Base-by-base conservation (phyloP, 1,140 invertebrate genomes). In the Ceratosolen solmsi region DNA sequence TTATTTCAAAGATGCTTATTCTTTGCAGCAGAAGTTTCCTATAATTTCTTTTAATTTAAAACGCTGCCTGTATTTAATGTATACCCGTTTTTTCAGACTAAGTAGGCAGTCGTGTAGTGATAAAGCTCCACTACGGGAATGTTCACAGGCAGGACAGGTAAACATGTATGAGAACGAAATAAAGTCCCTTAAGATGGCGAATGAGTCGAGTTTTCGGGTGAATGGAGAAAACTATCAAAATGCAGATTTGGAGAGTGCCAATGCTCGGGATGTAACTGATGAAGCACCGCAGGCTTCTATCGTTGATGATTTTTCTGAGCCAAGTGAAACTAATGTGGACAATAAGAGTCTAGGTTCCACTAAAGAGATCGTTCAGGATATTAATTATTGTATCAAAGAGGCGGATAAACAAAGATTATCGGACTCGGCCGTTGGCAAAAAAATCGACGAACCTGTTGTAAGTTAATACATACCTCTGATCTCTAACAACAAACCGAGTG, bases 401-500 rank as follows among this genome's bases (percentile, higher is more conserved):
- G 1, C 72, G 70, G 73, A 85, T 83, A 79, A 72, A 73, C 56
- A 74, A 82, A 38, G 72, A 63, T 36, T 54, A 2, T 46, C 70
- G 30, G 85, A 87, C 8, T 46, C 82, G 36, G 30, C 49, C 20
- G 79, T 73, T 77, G 82, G 70, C 0, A 88, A 87, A 75, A 90
- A 83, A 71, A 63, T 82, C 36, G 75, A 82, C 36, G 82, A 80
- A 22, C 41, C 68, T 7, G 2, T 60, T 60, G 72, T 83, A 74
- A 79, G 78, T 71, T 60, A 27, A 41, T 9, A 38, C 13, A 46
- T 46, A n/a, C n/a, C n/a, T n/a, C n/a, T n/a, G n/a, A n/a, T n/a
- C n/a, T n/a, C n/a, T n/a, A n/a, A n/a, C n/a, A n/a, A n/a, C n/a
- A n/a, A n/a, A n/a, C n/a, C n/a, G n/a, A n/a, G n/a, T n/a, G n/a